Evolutionary conservation across 2,888 invertebrate species (phyloP).

Genomic region (Meganola albula): DNA sequence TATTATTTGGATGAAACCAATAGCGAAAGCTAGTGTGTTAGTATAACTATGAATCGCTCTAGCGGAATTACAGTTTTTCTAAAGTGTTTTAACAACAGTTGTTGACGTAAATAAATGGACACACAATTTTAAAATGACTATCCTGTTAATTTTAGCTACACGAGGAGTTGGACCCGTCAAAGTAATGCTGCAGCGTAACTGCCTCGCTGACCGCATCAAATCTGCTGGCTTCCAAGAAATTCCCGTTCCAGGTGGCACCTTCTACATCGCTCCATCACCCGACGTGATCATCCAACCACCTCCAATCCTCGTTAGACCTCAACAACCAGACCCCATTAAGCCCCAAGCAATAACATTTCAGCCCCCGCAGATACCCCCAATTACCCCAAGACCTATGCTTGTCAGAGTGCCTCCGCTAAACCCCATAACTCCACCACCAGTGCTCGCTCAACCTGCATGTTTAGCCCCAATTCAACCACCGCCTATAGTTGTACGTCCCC

Average conservation of each 20-base stretch:
- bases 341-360: slow-evolving; percentile 42
- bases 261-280: slow-evolving; percentile 46
- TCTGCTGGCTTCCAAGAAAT: slow-evolving; percentile 44
- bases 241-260: slow-evolving; percentile 49
- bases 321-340: slow-evolving; percentile 34
- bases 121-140: too few species aligned
- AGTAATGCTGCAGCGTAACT: slow-evolving; percentile 30
- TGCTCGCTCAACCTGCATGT: slow-evolving; percentile 41
- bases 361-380: slow-evolving; percentile 33
- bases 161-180: slow-evolving; percentile 45
- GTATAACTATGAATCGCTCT: too few species aligned
- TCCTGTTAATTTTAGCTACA: slow-evolving; percentile 42
- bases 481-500: slow-evolving; percentile 39
- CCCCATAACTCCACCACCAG: slow-evolving; percentile 44
- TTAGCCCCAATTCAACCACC: slow-evolving; percentile 42
- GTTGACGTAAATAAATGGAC: too few species aligned
- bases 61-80: too few species aligned
- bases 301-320: slow-evolving; percentile 47
- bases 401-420: slow-evolving; percentile 37
- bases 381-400: slow-evolving; percentile 39
- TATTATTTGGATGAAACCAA: too few species aligned
- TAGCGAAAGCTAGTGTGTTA: too few species aligned
- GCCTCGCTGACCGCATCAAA: slow-evolving; percentile 32
- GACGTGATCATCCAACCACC: slow-evolving; percentile 57
- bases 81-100: too few species aligned